Base-by-base conservation (phyloP, 2,113 vertebrate genomes). In the Xiphophorus hellerii region DNA sequence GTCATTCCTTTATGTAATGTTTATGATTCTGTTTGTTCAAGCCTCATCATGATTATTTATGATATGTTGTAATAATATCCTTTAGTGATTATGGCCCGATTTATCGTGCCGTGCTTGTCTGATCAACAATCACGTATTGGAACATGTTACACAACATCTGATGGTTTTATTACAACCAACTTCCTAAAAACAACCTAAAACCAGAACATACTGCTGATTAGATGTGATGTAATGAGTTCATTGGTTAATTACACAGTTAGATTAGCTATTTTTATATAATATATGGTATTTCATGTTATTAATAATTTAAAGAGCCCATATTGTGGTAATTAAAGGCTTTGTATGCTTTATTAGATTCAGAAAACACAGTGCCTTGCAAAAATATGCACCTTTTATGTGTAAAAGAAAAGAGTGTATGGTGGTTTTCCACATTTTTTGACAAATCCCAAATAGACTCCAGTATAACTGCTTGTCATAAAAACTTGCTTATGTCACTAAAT, bases 11-110 rank as follows among this genome's bases (percentile, higher is more conserved):
- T 73, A 20, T 77, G 37, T 35, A 25, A n/a, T 69, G 48, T 62
- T 29, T 64, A 66, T 33, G 29, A 31, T 27, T 33, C 15, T 12
- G 3, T 39, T 69, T 22, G 5, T 62, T 62, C 20, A 3, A 14
- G 66, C 13, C 64, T 25, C 0, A 5, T 29, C 0, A 54, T 3
- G 3, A 62, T 7, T 62, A 60, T 62, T 66, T 69, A 22, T 6
- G 2, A 44, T 20, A 54, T 0, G 10, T 5, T 33, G 63, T 42
- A 33, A 48, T 58, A 54, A 28, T 37, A 28, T 7, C 29, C 4
- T 35, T n/a, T 3, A 14, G 51, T 42, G 17, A 28, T 73, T 74
- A 39, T 48, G 63, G 17, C 48, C 28, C 69, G 61, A 61, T 72
- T 68, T 73, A 29, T 51, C 2, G 15, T 13, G 11, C 35, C 22